Evolutionary conservation across 2,888 invertebrate species (phyloP), one percentile per base, ranked within the genome.

Genomic region (Cephus runcator): DNA sequence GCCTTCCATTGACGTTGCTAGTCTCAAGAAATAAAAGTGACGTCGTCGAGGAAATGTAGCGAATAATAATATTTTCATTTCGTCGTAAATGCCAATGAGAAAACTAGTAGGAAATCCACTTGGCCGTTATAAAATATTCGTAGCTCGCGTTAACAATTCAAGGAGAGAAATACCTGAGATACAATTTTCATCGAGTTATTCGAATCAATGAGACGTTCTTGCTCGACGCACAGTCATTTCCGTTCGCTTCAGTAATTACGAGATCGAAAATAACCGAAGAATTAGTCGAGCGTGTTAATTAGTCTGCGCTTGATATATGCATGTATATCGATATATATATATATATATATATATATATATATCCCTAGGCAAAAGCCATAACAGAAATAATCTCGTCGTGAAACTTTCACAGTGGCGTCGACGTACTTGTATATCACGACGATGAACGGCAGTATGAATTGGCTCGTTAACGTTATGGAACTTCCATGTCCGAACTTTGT

Each of bases 391-490:
- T 71, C 34, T 31, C 71, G 33, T 31, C 71, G 31, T 34, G 71
- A 71, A 71, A 71, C 12, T 71, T 71, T 71, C 71, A 6, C 71
- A 31, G 71, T 71, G 71, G 31, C 71, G 71, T 71, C 31, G 31
- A 71, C 71, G 33, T 71, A 71, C 34, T 31, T 71, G 23, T 71
- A 2, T 34, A 34, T 23, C 71, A 15, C 31, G 71, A 23, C 31
- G 31, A 71, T 31, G 71, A 34, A 33, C 71, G 33, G 71, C 31
- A 23, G 71, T 34, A 71, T 71, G 71, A 71, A 71, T 71, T 71
- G 71, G 71, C 71, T 71, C 71, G 71, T 71, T 71, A 71, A 71
- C 71, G 71, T 71, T 71, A 71, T 71, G 71, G 71, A 71, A 71
- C 33, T 71, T 71, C 33, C 34, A 34, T 71, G 71, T 71, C 71